Evolutionary conservation across 2,888 invertebrate genomes (phyloP).

Genomic region (Ormyrus nitidulus): DNA sequence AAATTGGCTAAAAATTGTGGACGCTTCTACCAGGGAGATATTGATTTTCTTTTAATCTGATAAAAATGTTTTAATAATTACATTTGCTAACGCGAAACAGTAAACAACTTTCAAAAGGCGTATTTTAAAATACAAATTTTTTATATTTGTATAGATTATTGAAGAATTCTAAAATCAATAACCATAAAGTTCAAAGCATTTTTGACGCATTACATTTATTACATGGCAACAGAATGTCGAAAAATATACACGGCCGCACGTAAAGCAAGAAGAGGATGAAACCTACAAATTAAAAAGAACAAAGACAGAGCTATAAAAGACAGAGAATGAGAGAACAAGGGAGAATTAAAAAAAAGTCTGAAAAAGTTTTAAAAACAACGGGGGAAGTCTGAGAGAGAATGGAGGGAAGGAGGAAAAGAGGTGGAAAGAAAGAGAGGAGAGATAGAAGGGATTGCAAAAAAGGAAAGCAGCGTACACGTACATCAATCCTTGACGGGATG

Average conservation of each 20-base stretch:
- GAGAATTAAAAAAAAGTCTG: constrained; percentile 43
- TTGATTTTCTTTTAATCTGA: no score
- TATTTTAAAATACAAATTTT: no score
- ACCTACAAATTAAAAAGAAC: neutral
- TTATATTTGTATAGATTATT: no score
- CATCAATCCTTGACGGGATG: constrained; percentile 70
- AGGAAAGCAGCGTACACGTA: constrained; percentile 62
- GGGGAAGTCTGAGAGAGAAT: constrained; percentile 40
- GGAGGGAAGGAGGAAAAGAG: constrained; percentile 8
- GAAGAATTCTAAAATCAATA: no score
- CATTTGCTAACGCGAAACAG: no score
- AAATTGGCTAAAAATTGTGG: no score
- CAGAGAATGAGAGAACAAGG: constrained; percentile 53
- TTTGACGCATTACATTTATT: neutral
- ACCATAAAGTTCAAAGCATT: no score
- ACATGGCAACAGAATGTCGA: constrained; percentile 12
- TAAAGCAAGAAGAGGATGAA: constrained; percentile 20
- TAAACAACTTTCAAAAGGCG: no score
- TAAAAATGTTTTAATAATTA: no score
- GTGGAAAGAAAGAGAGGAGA: constrained; percentile 25
- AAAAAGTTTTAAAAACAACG: constrained; percentile 53
- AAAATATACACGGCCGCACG: constrained; percentile 6
- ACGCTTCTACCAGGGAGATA: no score
- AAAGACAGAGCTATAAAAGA: constrained; percentile 46
- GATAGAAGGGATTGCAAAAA: constrained; percentile 57